Base-by-base conservation (phyloP, 2,113 vertebrate genomes). In the Chloropsis cyanopogon region DNA sequence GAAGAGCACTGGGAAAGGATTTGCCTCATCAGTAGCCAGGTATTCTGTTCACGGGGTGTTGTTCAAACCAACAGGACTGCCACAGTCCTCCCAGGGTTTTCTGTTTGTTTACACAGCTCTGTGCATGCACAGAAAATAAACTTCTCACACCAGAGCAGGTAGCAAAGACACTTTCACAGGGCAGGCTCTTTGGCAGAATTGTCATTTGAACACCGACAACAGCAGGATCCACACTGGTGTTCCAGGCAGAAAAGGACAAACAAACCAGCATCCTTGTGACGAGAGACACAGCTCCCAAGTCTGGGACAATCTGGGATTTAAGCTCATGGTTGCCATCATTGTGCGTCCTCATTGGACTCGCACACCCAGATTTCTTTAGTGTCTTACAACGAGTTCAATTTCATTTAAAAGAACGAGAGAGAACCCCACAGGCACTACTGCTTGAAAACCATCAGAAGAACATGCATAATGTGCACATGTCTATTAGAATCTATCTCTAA, bases 401-500 rank as follows among this genome's bases (percentile, higher is more conserved):
- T 54, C 10, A 46, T 14, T 52, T 79, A 28, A 61, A 65, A 75
- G 35, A 28, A 22, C 33, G 44, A 24, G 33, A 73, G 14, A 81
- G 26, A 66, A 90, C 33, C 68, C 24, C 47, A 26, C 31, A 12
- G 53, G 26, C 53, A 37, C 6, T 7, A 5, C 24, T 23, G 15
- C 54, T 72, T 44, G 66, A 22, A 81, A 92, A 75, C 10, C 46
- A 76, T 7, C 5, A 4, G 39, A 61, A 64, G 88, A 79, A 65
- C 4, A 46, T 3, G 8, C 9, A 33, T 25, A 59, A 61, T 15
- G 24, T 19, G 25, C 4, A 19, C 1, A 1, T 9, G 33, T 37
- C 70, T 53, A 15, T n/a, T 26, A 77, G 59, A 91, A 72, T 26
- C 16, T 5, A 46, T 31, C 35, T 47, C 70, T 18, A 44, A 89